Evolutionary conservation across 2,888 invertebrate species (phyloP), one percentile per base, ranked within the genome.

Genomic region (Luffia ferchaultella): DNA sequence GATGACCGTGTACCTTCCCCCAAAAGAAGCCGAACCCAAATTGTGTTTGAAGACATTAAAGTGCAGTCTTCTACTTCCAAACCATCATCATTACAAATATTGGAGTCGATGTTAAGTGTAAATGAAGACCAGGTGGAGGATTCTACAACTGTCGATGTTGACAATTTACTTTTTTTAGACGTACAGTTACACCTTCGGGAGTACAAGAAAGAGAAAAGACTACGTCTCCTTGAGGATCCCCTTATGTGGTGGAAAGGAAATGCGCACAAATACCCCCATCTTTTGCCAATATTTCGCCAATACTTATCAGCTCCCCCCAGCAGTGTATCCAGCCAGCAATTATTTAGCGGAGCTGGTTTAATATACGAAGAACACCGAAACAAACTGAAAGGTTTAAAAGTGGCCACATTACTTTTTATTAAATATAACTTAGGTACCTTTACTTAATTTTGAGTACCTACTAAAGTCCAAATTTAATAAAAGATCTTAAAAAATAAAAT

Each of bases 21-120:
- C n/a, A n/a, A 54, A 54, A 54, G 53, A 53, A 51, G 53, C 53
- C 54, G 54, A 54, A 52, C 54, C 53, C 53, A 54, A 54, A 53
- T 52, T 53, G 53, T 50, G 51, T 52, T 49, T 50, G 46, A 45
- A 50, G 50, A 45, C 46, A 41, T 30, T 30, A 7, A 30, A n/a
- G n/a, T n/a, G 30, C 30, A 30, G 30, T 12, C 30, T 30, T 30
- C 30, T 30, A 30, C 30, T 30, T 30, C 30, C 3, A 30, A 30
- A 30, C 12, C 30, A 30, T 3, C 30, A 30, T 30, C 30, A 30
- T 30, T 30, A 12, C 30, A 30, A 30, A 30, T 30, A 30, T 30
- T 30, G 30, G 30, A 30, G 12, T 30, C 30, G 30, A 30, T 30
- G 30, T 30, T 30, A 30, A n/a, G n/a, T 54, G 51, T 51, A 50